Conservation (phyloP, 2,888 invertebrate species). For the Brassicogethes aeneus region DNA sequence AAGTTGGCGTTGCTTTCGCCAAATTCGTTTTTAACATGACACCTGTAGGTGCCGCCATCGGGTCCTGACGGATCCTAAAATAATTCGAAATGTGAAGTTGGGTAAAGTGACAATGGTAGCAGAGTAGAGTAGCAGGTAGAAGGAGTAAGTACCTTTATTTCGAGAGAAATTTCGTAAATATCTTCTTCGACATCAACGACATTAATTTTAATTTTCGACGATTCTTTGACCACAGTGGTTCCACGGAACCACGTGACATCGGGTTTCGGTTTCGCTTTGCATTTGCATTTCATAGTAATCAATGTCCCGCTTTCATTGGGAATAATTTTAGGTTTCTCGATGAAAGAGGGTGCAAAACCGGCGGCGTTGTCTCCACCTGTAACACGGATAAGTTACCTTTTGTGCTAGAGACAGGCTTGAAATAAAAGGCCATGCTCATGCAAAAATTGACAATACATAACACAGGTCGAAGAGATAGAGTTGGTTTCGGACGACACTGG, state of each 20-base stretch:
- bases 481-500: constrained; percentile 26
- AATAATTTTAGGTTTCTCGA: constrained; percentile 98
- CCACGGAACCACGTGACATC: constrained; percentile 93
- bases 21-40: constrained; percentile 90
- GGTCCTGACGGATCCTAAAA: constrained; percentile 67
- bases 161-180: constrained; percentile 76
- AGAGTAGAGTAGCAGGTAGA: neutral
- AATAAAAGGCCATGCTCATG: constrained; percentile 41
- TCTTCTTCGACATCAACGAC: constrained; percentile 72
- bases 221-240: constrained; percentile 74
- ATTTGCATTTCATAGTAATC: constrained; percentile 94
- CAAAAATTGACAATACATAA: constrained; percentile 30
- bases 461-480: constrained; percentile 26
- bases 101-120: neutral
- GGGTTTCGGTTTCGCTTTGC: constrained; percentile 91
- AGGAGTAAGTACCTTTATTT: constrained; percentile 57
- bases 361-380: constrained; percentile 86
- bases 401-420: constrained; percentile 25
- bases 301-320: constrained; percentile 96
- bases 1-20: constrained; percentile 96
- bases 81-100: constrained; percentile 3
- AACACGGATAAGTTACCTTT: constrained; percentile 31
- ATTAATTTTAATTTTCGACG: constrained; percentile 74
- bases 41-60: constrained; percentile 84
- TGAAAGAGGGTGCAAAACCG: constrained; percentile 93